Conservation (phyloP, 2,113 vertebrate genomes). For the Spilogale gracilis region DNA sequence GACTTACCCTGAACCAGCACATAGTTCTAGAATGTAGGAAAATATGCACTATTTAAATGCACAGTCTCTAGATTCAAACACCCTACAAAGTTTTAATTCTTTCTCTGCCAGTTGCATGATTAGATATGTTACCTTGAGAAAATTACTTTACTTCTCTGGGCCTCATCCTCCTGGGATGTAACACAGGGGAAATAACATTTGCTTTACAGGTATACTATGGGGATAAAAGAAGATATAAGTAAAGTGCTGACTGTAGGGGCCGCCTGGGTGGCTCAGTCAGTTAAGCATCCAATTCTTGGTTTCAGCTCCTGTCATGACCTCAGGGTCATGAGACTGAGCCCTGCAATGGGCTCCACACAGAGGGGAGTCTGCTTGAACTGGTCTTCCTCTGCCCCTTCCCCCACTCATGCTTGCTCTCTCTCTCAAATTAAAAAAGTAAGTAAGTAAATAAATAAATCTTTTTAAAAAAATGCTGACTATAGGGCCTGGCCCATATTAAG, state of each 20-base stretch:
- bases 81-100: not conserved
- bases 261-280: not conserved
- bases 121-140: not conserved
- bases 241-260: not conserved
- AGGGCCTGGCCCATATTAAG: not conserved
- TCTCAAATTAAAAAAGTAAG: not conserved
- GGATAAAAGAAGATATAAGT: not conserved
- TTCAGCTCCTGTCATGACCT: not conserved
- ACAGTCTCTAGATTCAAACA: not conserved
- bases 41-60: not conserved
- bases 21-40: not conserved
- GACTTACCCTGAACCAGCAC: not conserved
- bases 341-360: not conserved
- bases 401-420: not conserved
- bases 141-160: constrained; percentile 4
- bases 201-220: not conserved
- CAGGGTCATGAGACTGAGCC: not conserved
- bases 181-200: not conserved
- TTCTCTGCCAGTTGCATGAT: not conserved
- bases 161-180: constrained; percentile 42
- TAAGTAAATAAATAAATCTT: no score
- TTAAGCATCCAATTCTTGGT: not conserved
- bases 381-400: not conserved
- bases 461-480: not conserved
- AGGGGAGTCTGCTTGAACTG: not conserved